Conservation (phyloP, 1,140 invertebrate species). For the Bombus sylvicola region DNA sequence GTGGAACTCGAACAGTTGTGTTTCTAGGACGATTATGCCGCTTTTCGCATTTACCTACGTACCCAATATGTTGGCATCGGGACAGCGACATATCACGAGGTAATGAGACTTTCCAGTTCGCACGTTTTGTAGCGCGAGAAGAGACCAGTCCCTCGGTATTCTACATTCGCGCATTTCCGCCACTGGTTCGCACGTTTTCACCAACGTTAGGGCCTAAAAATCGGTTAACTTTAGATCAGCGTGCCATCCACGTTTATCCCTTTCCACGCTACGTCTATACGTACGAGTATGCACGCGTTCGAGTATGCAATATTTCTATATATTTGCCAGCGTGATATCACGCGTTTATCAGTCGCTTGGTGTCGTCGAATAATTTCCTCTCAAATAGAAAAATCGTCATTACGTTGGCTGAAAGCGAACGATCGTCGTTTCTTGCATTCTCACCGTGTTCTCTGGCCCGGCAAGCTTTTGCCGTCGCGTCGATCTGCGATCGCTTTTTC, state of each 20-base stretch:
- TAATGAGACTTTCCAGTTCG: constrained; percentile 97
- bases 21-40: not conserved
- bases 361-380: too few species aligned
- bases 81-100: constrained; percentile 95
- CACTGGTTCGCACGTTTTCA: constrained; percentile 96
- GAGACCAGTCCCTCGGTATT: constrained; percentile 94
- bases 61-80: constrained; percentile 92
- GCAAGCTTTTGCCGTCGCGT: too few species aligned
- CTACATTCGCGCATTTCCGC: constrained; percentile 94
- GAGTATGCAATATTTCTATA: too few species aligned
- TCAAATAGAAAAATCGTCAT: not conserved
- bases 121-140: constrained; percentile 95
- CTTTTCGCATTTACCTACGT: constrained; percentile 71
- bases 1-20: too few species aligned
- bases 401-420: constrained; percentile 78
- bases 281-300: too few species aligned
- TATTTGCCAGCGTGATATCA: too few species aligned
- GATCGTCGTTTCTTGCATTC: constrained; percentile 66
- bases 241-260: too few species aligned
- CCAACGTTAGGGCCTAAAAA: constrained; percentile 91
- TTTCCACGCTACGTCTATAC: too few species aligned
- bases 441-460: constrained; percentile 11
- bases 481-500: too few species aligned
- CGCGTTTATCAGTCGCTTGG: too few species aligned
- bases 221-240: constrained; percentile 40